Base-by-base conservation (phyloP, 30 jellyfish, hydroid and myxozoan genomes). In the Chrysaora quinquecirrha region DNA sequence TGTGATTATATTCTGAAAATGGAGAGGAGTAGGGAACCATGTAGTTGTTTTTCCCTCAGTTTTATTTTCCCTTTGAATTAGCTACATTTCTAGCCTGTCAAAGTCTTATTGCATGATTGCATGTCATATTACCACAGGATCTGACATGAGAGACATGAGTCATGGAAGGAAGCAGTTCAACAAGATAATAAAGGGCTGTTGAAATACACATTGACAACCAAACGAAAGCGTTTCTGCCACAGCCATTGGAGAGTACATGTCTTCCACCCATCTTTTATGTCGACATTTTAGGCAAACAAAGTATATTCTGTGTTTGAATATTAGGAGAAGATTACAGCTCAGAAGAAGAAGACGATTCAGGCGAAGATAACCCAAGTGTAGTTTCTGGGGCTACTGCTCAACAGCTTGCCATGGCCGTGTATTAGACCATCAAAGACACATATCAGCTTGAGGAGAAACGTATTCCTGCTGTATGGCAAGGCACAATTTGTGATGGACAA, bases 341-440 rank as follows among this genome's bases (percentile, higher is more conserved):
- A 25, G 68, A 52, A 3, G 68, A 52, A 52, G 27, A 52, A 52
- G 68, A 52, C 68, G 12, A 52, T 52, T 52, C 68, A 52, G 68
- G 19, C 19, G 68, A 52, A 52, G 54, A 38, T 14, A 14, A 38
- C 54, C 54, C 54, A 38, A 38, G 14, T 6, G 68, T 25, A 52
- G 81, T 69, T 10, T 25, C 64, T 69, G 81, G 64, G 3, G 48
- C 81, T 43, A 69, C 48, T 25, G 81, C 81, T 27, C 64, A 69
- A 30, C 35, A 69, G 52, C 64, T 69, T 73, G 64, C 81, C 48
- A 43, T 3, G 22, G n/a, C 35, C 31, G 19, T 30, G 3, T 69
- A 25, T 34, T 10, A 24, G 3, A 29, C 12, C 25, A 2, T 69
- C 3, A 69, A 34, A 34, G 65, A 69, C 32, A 31, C 49, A 23